Evolutionary conservation across 37 sponge, comb jelly and placozoan genomes (phyloP).

Genomic region (Haliclona indistincta): DNA sequence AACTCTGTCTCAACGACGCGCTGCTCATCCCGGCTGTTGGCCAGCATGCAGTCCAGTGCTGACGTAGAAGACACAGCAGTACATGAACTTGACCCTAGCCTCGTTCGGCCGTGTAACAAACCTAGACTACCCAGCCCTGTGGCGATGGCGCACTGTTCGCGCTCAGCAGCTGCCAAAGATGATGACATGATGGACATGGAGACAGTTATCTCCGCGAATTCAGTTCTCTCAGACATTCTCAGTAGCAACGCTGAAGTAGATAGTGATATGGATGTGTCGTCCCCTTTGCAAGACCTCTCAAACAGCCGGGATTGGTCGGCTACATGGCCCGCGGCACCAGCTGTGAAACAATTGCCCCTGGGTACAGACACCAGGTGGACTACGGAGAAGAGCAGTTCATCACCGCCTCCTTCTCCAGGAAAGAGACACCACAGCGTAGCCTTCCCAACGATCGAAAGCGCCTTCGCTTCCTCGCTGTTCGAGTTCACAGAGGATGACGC

Average conservation of each 20-base stretch:
- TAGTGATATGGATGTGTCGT: not conserved
- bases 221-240: constrained; percentile 62
- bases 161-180: not conserved
- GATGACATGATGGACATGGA: constrained; percentile 67
- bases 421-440: constrained; percentile 50
- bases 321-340: too few species aligned
- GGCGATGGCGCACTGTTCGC: not conserved
- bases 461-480: not conserved
- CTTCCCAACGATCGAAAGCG: constrained; percentile 26
- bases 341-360: not conserved
- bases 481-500: constrained; percentile 10
- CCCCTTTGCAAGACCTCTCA: not conserved
- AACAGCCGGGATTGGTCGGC: constrained; percentile 1
- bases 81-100: constrained; percentile 5
- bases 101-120: not conserved
- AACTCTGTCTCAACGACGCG: constrained; percentile 3
- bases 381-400: not conserved
- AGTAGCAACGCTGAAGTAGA: not conserved
- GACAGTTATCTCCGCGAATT: constrained; percentile 35
- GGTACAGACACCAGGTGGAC: not conserved
- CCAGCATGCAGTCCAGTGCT: constrained; percentile 40
- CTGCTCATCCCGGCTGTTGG: constrained; percentile 59
- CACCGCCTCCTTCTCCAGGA: constrained; percentile 40
- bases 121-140: not conserved
- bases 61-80: constrained; percentile 15